Percentiles rank a stretch among this genome's conserved stretches.
Conservation (phyloP, 2,888 invertebrate genomes). For the Drepanosiphum platanoidis region DNA sequence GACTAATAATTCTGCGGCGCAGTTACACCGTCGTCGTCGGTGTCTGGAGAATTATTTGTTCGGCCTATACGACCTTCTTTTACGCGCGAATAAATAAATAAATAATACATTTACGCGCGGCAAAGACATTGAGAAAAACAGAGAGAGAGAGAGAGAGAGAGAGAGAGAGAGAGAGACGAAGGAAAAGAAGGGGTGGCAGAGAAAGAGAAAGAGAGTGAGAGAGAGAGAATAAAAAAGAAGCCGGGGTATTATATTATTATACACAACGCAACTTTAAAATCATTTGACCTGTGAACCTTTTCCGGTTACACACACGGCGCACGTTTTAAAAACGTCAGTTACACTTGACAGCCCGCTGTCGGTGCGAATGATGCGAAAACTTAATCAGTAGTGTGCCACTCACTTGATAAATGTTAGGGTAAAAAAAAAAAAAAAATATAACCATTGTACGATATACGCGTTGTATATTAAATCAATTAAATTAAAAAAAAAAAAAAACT, state of each 20-base stretch:
- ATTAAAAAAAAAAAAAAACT: conserved; percentile 3
- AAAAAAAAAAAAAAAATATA: too few species aligned
- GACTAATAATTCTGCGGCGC: background rate
- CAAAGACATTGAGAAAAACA: background rate
- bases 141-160: background rate
- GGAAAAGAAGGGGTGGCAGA: background rate
- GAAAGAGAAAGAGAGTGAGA: background rate
- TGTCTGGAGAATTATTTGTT: conserved; percentile 40
- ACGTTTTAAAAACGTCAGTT: conserved; percentile 58
- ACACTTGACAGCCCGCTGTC: conserved; percentile 53
- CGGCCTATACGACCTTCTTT: conserved; percentile 43
- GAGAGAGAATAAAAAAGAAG: conserved; percentile 9
- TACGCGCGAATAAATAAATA: conserved; percentile 11
- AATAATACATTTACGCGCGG: too few species aligned
- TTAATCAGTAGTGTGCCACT: conserved; percentile 52
- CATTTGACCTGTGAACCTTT: conserved; percentile 54
- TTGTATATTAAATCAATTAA: conserved; percentile 43
- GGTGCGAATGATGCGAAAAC: conserved; percentile 52
- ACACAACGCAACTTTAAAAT: conserved; percentile 44
- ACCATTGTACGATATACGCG: background rate
- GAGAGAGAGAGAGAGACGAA: background rate
- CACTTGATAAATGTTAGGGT: conserved; percentile 13
- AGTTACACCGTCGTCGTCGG: too few species aligned
- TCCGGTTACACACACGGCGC: conserved; percentile 39
- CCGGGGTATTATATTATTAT: conserved; percentile 1